Conservation (phyloP, 2,888 invertebrate species). For the Tricholauxania praeusta region DNA sequence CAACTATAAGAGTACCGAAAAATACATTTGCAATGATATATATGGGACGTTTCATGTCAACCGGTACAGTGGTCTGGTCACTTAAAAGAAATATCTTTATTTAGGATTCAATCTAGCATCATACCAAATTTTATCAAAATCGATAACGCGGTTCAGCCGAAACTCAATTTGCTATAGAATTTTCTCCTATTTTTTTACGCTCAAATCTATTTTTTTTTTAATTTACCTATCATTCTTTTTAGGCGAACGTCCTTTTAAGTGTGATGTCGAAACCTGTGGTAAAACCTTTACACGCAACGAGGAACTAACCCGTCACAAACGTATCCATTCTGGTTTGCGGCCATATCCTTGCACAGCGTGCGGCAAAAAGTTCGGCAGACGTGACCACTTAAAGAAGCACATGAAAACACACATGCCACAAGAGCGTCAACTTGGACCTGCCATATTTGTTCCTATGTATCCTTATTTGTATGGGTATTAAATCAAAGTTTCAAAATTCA, state of each 20-base stretch:
- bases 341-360: slow-evolving; percentile 90
- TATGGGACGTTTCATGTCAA: too few species aligned
- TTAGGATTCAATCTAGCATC: too few species aligned
- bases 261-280: slow-evolving; percentile 86
- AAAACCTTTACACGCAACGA: slow-evolving; percentile 94
- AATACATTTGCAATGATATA: too few species aligned
- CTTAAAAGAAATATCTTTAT: too few species aligned
- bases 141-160: too few species aligned
- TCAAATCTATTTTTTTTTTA: too few species aligned
- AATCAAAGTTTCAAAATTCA: slow-evolving; percentile 41
- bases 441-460: slow-evolving; percentile 73
- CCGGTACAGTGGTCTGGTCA: too few species aligned
- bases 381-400: slow-evolving; percentile 96
- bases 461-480: slow-evolving; percentile 74
- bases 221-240: slow-evolving; percentile 47
- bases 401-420: slow-evolving; percentile 83
- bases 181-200: too few species aligned
- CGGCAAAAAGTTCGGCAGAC: slow-evolving; percentile 91
- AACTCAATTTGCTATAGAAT: too few species aligned
- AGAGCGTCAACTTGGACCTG: slow-evolving; percentile 74
- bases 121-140: too few species aligned
- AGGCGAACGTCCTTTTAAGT: slow-evolving; percentile 90
- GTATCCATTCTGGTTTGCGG: slow-evolving; percentile 88
- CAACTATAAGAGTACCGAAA: too few species aligned
- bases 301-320: slow-evolving; percentile 89